Base-by-base conservation (phyloP, 2,797 vertebrate genomes). In the Euthynnus affinis region DNA sequence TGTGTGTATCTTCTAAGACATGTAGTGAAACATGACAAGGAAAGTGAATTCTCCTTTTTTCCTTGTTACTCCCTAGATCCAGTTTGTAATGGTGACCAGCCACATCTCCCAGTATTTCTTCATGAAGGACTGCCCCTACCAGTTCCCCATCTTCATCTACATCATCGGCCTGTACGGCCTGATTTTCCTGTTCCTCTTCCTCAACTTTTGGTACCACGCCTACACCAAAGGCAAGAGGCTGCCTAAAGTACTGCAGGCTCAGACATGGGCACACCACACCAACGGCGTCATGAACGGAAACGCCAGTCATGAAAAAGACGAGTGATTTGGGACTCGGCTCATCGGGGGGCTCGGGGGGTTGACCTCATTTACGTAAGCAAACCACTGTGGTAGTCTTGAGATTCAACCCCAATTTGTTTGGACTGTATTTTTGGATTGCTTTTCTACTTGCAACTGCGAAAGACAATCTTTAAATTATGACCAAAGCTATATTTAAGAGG, bases 141-240 rank as follows among this genome's bases (percentile, higher is more conserved):
- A 96, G 90, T 98, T 94, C 81, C 98, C 98, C 40, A 62, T 99
- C 88, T 99, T 99, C 67, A 81, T 98, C 80, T 98, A 98, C 91
- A 94, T 99, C 91, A 98, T 99, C 25, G 94, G 89, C 83, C 68
- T 91, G 9, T 99, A 99, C 0, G 97, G 97, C 49, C 85, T 93
- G 73, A 92, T 97, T 86, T 99, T 99, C 93, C 91, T 99, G 87
- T 85, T 97, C 53, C 95, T 99, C 68, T 99, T 99, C 88, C 95
- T 99, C 71, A 96, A 99, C 92, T 99, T 99, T 94, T 99, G 97
- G 97, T 98, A 99, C 92, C 94, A 97, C 1, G 98, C 98, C 84
- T 99, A 99, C 89, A 98, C 95, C n/a, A 97, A 97, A 87, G 98
- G 98, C 82, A 96, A 98, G 88, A 93, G 98, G 89, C 94, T 96